phyloP scores from a whole-genome alignment of 1,140 invertebrate species.

The Caenorhabditis briggsae region DNA sequence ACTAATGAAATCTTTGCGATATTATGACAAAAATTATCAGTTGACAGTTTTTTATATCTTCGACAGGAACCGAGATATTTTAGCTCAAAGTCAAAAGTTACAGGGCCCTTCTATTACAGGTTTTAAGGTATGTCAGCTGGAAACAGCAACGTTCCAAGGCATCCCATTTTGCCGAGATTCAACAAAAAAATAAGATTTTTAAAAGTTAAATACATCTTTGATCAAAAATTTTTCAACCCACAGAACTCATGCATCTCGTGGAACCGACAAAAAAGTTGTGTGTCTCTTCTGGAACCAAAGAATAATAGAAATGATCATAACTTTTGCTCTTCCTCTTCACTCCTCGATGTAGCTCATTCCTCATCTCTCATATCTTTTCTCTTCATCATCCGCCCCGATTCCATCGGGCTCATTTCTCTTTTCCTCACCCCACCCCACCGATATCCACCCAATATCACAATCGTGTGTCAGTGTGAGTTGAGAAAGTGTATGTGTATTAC shows the following conservation, averaged over 20 bases:
- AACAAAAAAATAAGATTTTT: too few relatives aligned
- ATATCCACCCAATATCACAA: neutral
- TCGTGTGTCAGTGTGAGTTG: constrained; percentile 19
- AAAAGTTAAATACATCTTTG: too few relatives aligned
- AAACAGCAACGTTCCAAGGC: too few relatives aligned
- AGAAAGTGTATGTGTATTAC: constrained; percentile 39
- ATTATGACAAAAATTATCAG: too few relatives aligned
- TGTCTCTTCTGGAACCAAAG: neutral
- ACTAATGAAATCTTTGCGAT: too few relatives aligned
- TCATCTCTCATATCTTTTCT: constrained; percentile 9
- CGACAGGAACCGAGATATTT: too few relatives aligned
- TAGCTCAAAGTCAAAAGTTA: too few relatives aligned
- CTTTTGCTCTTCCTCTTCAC: constrained; percentile 4
- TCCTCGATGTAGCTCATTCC: neutral
- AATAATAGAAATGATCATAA: constrained; percentile 23
- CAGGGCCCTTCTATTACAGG: too few relatives aligned
- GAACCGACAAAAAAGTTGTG: neutral
- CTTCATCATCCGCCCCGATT: too few relatives aligned
- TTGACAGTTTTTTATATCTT: too few relatives aligned
- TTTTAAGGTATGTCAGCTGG: too few relatives aligned
- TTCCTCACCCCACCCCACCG: neutral
- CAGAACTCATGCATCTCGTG: neutral
- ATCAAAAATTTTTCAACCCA: neutral
- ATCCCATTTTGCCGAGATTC: too few relatives aligned
- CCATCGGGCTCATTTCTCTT: neutral